Percentiles rank a stretch among this genome's conserved stretches.
These are phyloP conservation scores for Salarias fasciatus DNA, from an alignment of 2,797 vertebrate species.

Conservation along the genomic window DNA sequence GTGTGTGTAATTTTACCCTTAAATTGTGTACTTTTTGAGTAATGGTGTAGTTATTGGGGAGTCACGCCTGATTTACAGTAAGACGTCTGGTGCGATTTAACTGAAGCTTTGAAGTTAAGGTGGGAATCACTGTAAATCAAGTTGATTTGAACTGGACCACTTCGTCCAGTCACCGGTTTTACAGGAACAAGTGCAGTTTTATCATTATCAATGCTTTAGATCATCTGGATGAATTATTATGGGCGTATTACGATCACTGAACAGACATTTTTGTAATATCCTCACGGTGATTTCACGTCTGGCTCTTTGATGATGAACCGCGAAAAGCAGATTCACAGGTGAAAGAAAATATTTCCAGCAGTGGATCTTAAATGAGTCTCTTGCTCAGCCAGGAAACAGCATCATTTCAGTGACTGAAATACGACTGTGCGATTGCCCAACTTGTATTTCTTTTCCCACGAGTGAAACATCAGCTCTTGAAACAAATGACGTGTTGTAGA, in stretches of 20 bases:
- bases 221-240: conserved; percentile 19
- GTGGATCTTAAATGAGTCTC: too few relatives aligned
- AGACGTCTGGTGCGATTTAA: not conserved
- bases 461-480: too few relatives aligned
- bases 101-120: conserved; percentile 16
- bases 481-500: too few relatives aligned
- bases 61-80: not conserved
- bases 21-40: not conserved
- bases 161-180: not conserved
- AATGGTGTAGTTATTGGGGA: not conserved
- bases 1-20: too few relatives aligned
- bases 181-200: not conserved
- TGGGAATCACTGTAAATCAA: not conserved
- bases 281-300: conserved; percentile 6
- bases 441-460: too few relatives aligned
- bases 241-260: not conserved
- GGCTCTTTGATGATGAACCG: not conserved
- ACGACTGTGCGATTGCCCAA: too few relatives aligned
- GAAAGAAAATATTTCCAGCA: too few relatives aligned
- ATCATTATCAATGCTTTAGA: too few relatives aligned
- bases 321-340: too few relatives aligned
- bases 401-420: too few relatives aligned
- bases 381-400: too few relatives aligned
- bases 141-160: not conserved
- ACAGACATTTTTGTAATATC: not conserved